Evolutionary conservation across 2,797 vertebrate genomes (phyloP).

Genomic region (Luscinia luscinia): DNA sequence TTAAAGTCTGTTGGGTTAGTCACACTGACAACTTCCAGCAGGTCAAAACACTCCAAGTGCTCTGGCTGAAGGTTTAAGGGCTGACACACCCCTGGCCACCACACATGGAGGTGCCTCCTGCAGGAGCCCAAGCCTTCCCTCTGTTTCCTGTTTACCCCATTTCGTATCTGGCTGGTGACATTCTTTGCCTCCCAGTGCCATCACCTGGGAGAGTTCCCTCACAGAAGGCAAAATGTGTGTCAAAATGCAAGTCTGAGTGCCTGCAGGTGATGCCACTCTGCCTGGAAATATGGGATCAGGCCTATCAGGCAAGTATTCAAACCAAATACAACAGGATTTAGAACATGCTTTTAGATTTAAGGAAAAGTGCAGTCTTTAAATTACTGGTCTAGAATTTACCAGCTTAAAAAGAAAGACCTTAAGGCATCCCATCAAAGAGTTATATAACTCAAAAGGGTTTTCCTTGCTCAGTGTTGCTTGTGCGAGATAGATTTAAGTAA

Average conservation of each 20-base stretch:
- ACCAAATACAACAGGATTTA: constrained; percentile 52
- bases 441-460: constrained; percentile 49
- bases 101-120: fast-evolving
- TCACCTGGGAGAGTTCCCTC: not conserved
- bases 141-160: not conserved
- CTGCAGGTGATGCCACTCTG: not conserved
- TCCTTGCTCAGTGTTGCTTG: constrained; percentile 44
- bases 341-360: constrained; percentile 52
- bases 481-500: constrained; percentile 58
- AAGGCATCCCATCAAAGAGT: constrained; percentile 34
- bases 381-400: constrained; percentile 55
- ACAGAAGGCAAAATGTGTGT: fast-evolving
- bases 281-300: constrained; percentile 1
- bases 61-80: fast-evolving
- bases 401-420: constrained; percentile 55
- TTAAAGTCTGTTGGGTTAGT: not conserved
- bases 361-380: constrained; percentile 45
- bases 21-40: not conserved
- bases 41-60: too few species aligned
- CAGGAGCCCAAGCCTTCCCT: not conserved
- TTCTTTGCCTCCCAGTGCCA: not conserved
- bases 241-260: not conserved
- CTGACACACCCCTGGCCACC: not conserved
- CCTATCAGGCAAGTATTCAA: not conserved
- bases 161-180: fast-evolving